Evolutionary conservation across 64 coral and sea anemone genomes (phyloP).

Genomic region (Platygyra sinensis): DNA sequence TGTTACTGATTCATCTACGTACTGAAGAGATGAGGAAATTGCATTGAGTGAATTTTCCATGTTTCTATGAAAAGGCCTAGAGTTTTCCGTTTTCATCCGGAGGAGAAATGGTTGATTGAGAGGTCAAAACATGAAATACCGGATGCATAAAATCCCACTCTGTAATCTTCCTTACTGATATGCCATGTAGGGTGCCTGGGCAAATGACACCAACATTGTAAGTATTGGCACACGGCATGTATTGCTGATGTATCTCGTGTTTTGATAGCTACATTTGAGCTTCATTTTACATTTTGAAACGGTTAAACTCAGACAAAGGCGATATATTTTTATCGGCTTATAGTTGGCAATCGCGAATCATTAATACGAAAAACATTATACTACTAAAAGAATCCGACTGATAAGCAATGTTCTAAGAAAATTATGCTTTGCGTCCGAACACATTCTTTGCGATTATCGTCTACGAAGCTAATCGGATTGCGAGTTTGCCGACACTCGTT

Average conservation of each 20-base stretch:
- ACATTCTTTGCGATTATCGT: not conserved
- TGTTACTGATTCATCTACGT: no score
- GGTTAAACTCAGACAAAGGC: not conserved
- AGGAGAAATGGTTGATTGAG: no score
- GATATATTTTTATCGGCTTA: not conserved
- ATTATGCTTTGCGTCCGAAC: not conserved
- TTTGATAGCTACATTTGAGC: not conserved
- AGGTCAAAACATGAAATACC: no score
- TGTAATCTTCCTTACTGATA: no score
- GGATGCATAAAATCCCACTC: no score
- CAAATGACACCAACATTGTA: no score
- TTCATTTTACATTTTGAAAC: not conserved
- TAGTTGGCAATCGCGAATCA: not conserved
- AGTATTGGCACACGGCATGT: not conserved
- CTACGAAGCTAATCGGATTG: not conserved
- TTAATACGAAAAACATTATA: not conserved
- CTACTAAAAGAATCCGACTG: not conserved
- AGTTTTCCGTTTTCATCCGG: no score
- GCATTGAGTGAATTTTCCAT: no score
- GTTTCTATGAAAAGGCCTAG: no score
- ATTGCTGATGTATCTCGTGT: not conserved
- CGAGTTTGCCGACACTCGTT: not conserved
- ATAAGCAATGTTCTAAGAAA: not conserved
- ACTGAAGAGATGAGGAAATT: no score
- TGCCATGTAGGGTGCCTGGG: no score